Conservation (phyloP, 2,888 invertebrate species). For the Cheilosia vernalis region DNA sequence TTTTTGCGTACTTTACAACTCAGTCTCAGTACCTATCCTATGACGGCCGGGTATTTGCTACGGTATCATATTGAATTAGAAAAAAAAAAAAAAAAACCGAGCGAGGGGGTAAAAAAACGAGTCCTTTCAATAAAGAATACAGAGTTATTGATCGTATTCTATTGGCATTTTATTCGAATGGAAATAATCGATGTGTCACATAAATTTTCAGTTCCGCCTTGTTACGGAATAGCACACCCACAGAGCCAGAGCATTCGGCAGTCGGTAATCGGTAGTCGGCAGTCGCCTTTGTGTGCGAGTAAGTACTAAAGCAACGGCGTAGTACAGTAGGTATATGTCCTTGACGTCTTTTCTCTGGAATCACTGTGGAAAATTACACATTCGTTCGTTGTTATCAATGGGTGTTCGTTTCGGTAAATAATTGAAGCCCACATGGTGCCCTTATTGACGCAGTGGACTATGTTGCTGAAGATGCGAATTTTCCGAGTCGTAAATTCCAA, state of each 20-base stretch:
- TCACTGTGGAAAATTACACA: not conserved
- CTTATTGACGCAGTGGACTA: not conserved
- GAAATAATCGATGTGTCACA: constrained; percentile 65
- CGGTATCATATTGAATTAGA: constrained; percentile 45
- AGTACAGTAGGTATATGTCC: not conserved
- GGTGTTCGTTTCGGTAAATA: constrained; percentile 4
- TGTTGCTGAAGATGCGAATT: not conserved
- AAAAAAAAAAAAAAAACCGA: constrained; percentile 14
- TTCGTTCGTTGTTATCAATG: not conserved
- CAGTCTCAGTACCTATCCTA: not conserved
- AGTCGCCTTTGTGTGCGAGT: not conserved
- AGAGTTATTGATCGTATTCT: constrained; percentile 55
- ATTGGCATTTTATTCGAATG: constrained; percentile 58
- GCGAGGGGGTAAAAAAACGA: not conserved
- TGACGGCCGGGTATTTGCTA: not conserved
- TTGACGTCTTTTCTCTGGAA: not conserved
- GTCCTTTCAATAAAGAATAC: constrained; percentile 50
- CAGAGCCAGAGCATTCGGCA: no score
- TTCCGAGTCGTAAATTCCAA: not conserved
- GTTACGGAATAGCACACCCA: constrained; percentile 12
- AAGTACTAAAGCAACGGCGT: constrained; percentile 7
- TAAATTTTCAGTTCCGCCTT: constrained; percentile 62
- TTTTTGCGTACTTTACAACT: constrained; percentile 33
- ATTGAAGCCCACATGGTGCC: not conserved
- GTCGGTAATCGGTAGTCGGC: no score